Evolutionary conservation across 2,888 invertebrate genomes (phyloP).

Genomic region (Altica lythri): DNA sequence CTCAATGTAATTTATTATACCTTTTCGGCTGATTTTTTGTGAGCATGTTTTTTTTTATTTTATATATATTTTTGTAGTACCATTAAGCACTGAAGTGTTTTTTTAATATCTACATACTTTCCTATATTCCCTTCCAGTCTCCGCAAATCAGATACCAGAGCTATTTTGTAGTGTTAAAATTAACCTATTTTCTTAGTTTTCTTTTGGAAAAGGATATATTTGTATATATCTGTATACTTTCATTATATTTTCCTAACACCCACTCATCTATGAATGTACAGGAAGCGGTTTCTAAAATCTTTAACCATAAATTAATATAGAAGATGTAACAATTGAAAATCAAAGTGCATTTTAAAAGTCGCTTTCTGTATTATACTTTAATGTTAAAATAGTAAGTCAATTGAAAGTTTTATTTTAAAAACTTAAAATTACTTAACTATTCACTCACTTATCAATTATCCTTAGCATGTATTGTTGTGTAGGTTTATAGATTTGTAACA

Average conservation of each 20-base stretch:
- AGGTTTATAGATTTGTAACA: slow-evolving; percentile 25
- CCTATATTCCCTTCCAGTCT: slow-evolving; percentile 27
- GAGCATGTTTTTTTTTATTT: slow-evolving; percentile 22
- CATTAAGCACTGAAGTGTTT: slow-evolving; percentile 6
- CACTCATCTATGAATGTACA: no score
- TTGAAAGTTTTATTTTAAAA: neutral
- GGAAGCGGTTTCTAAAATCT: no score
- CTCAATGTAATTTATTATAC: slow-evolving; percentile 20
- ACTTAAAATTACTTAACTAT: neutral
- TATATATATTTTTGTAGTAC: slow-evolving; percentile 13
- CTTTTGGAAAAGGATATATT: slow-evolving; percentile 23
- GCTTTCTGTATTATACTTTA: neutral
- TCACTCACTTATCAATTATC: slow-evolving; percentile 13
- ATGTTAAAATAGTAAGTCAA: slow-evolving; percentile 3
- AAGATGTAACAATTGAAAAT: no score
- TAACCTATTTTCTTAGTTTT: slow-evolving; percentile 25
- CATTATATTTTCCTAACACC: slow-evolving; percentile 12
- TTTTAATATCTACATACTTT: slow-evolving; percentile 1
- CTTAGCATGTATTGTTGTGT: slow-evolving; percentile 32
- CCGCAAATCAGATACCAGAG: slow-evolving; percentile 46
- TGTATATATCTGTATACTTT: neutral
- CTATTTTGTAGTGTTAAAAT: slow-evolving; percentile 40
- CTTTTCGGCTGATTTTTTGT: slow-evolving; percentile 22
- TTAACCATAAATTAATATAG: no score
- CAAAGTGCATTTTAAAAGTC: neutral